These are phyloP conservation scores for Lycopodina hypogea DNA, from an alignment of 37 sponge, comb jelly and placozoan genomes.

Conservation along the genomic window DNA sequence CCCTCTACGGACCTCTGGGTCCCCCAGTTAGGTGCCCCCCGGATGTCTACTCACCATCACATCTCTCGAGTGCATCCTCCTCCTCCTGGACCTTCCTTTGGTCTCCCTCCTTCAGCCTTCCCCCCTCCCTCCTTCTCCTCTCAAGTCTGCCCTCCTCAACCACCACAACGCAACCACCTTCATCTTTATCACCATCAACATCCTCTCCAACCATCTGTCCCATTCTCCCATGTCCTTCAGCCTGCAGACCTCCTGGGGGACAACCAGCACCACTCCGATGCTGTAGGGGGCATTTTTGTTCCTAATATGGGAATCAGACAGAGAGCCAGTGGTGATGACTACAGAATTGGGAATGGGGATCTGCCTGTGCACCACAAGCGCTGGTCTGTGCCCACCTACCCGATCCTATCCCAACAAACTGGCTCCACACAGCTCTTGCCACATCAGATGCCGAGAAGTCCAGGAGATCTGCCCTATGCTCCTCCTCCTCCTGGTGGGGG, in stretches of 20 bases:
- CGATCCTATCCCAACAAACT: background rate
- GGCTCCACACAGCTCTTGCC: background rate
- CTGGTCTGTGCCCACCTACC: constrained; percentile 42
- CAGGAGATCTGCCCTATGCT: background rate
- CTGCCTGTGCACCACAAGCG: background rate
- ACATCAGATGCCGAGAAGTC: no score
- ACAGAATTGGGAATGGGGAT: background rate
- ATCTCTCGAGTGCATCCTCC: background rate
- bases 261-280: background rate
- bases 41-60: background rate
- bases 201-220: background rate
- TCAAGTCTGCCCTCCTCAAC: background rate
- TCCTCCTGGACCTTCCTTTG: background rate
- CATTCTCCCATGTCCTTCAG: background rate
- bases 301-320: background rate
- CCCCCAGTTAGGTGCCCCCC: background rate
- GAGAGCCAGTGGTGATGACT: background rate
- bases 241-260: background rate
- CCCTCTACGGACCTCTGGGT: constrained; percentile 3
- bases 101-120: constrained; percentile 1
- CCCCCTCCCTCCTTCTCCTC: constrained; percentile 1
- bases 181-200: background rate
- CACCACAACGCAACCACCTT: background rate
- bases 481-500: background rate
- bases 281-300: background rate